These are phyloP conservation scores for Lagria hirta DNA, from an alignment of 2,888 invertebrate genomes.

Conservation along the genomic window DNA sequence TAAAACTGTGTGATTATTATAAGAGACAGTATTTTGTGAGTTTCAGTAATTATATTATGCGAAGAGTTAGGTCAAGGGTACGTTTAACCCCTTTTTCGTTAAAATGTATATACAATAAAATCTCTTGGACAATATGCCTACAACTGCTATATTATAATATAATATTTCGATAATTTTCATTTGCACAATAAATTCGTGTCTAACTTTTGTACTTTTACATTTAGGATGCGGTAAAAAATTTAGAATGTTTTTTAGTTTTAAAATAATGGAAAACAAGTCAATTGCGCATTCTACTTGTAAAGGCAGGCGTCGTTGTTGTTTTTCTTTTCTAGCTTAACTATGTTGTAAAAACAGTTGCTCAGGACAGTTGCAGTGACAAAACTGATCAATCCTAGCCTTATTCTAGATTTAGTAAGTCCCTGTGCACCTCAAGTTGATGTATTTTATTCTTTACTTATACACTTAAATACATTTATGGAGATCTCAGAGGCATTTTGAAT, in stretches of 20 bases:
- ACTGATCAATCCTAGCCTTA: conserved; percentile 31
- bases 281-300: conserved; percentile 15
- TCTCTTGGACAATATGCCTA: conserved; percentile 35
- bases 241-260: conserved; percentile 24
- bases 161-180: conserved; percentile 25
- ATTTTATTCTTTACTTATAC: conserved; percentile 33
- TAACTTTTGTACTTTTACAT: conserved; percentile 21
- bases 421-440: conserved; percentile 39
- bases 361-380: conserved; percentile 33
- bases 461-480: conserved; percentile 33
- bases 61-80: conserved; percentile 33
- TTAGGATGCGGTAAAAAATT: conserved; percentile 15
- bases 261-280: conserved; percentile 15
- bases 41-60: conserved; percentile 37
- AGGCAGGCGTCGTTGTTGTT: conserved; percentile 6
- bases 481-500: conserved; percentile 23
- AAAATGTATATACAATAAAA: conserved; percentile 32
- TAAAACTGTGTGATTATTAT: conserved; percentile 25
- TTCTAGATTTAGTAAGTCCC: conserved; percentile 36
- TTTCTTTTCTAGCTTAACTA: conserved; percentile 25
- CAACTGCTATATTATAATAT: conserved; percentile 22
- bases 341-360: conserved; percentile 26
- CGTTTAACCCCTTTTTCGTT: conserved; percentile 31
- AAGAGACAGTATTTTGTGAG: conserved; percentile 38
- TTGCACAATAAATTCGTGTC: conserved; percentile 30